Base-by-base conservation (phyloP, 2,797 vertebrate genomes). In the Sebastes hubbsi region DNA sequence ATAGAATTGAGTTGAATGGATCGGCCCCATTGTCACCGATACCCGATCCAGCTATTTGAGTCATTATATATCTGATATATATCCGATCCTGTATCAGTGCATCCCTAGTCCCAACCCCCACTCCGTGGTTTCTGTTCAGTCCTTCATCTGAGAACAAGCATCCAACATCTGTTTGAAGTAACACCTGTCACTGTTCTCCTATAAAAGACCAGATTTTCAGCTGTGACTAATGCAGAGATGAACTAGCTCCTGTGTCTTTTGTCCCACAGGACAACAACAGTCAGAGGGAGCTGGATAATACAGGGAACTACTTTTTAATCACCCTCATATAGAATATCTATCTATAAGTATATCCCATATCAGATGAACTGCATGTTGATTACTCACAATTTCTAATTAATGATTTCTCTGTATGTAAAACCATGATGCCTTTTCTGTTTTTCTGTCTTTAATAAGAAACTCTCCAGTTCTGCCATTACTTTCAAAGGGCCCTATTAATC, bases 121-220 rank as follows among this genome's bases (percentile, higher is more conserved):
- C 38, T n/a, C 56, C 5, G 8, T 22, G 1, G 66, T 64, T 27
- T 75, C 14, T 25, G 32, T 63, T 52, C 22, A 10, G 42, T 46
- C 55, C 16, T 66, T 56, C 22, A 66, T 75, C 25, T 67, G 9
- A 79, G 46, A 55, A 63, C 18, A 64, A 34, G 18, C 69, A 22
- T 64, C 64, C 66, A 49, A 14, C 34, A 42, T 12, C 24, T n/a
- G 27, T 72, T 64, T 76, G 80, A 79, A 79, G 38, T 13, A 68
- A 27, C 78, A 76, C 67, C 81, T 84, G 75, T 58, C 72, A 76
- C 63, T 32, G 20, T 27, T 60, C 32, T 60, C 20, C 34, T 20
- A 71, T 49, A 24, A 76, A 75, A 72, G 8, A 75, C 5, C 34
- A 67, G 38, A 42, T 80, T 64, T 60, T 60, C 69, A 82, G 22